These are phyloP conservation scores for Martes martes DNA, from an alignment of 2,113 vertebrate genomes.

Conservation along the genomic window DNA sequence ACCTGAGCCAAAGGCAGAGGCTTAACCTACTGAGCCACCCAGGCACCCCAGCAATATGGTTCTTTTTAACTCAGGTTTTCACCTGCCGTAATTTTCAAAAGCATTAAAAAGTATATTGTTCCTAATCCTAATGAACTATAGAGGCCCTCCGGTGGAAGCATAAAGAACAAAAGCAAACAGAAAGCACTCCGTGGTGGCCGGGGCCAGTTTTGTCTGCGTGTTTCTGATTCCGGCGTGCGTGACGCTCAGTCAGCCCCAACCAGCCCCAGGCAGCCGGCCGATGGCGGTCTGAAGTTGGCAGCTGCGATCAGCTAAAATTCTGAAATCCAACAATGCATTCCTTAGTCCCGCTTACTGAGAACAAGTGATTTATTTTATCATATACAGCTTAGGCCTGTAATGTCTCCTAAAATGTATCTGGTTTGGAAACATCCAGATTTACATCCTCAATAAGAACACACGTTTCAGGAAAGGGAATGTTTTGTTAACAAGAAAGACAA, in stretches of 20 bases:
- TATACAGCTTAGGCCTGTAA: neutral
- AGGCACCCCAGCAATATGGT: neutral
- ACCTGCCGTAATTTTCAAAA: neutral
- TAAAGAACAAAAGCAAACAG: neutral
- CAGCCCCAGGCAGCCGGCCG: neutral
- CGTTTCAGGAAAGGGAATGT: neutral
- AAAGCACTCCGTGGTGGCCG: neutral
- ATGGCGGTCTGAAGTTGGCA: neutral
- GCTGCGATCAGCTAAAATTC: neutral
- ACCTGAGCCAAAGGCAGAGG: no score
- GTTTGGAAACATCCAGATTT: neutral
- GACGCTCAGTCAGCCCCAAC: neutral
- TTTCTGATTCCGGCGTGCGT: neutral
- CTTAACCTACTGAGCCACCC: no score
- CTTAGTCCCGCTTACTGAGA: neutral
- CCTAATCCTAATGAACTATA: neutral
- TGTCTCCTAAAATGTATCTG: neutral
- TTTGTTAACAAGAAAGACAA: conserved; percentile 19
- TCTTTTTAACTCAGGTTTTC: neutral
- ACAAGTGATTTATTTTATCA: conserved; percentile 16
- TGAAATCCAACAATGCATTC: neutral
- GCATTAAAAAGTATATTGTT: neutral
- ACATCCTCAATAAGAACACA: neutral
- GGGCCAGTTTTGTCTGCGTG: neutral
- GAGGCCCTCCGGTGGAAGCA: neutral